phyloP scores from a whole-genome alignment of 2,797 vertebrate genomes.

The Notamacropus eugenii region DNA sequence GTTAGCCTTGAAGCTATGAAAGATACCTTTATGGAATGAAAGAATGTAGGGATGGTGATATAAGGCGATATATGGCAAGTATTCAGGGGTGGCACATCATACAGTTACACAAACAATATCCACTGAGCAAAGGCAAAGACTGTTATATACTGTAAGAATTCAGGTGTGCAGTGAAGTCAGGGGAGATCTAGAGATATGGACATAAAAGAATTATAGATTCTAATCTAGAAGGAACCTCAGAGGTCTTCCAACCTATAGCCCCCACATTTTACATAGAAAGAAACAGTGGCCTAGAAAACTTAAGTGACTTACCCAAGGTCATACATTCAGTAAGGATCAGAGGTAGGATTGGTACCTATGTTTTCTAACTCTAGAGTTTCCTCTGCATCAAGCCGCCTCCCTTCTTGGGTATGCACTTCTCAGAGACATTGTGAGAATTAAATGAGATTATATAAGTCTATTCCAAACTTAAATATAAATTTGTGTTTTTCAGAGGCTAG shows the following conservation, averaged over 20 bases:
- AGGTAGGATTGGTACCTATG: not conserved
- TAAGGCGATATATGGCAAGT: not conserved
- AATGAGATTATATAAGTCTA: not conserved
- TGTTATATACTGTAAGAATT: not conserved
- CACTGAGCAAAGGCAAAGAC: not conserved
- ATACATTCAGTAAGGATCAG: not conserved
- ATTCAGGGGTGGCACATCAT: not conserved
- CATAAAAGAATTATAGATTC: not conserved
- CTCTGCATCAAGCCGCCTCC: not conserved
- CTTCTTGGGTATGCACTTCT: not conserved
- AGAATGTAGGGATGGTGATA: not conserved
- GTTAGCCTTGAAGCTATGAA: not conserved
- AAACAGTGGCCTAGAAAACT: not conserved
- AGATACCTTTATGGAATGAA: not conserved
- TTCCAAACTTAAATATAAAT: not conserved
- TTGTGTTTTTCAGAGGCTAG: not conserved
- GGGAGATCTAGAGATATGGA: not conserved
- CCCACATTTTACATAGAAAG: not conserved
- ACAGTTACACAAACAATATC: not conserved
- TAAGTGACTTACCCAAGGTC: not conserved
- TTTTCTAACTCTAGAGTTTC: not conserved
- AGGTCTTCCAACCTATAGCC: not conserved
- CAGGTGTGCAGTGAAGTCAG: not conserved
- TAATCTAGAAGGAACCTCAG: not conserved
- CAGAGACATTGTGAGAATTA: not conserved